Evolutionary conservation across 2,888 invertebrate species (phyloP).

Genomic region (Anarsia innoxiella): DNA sequence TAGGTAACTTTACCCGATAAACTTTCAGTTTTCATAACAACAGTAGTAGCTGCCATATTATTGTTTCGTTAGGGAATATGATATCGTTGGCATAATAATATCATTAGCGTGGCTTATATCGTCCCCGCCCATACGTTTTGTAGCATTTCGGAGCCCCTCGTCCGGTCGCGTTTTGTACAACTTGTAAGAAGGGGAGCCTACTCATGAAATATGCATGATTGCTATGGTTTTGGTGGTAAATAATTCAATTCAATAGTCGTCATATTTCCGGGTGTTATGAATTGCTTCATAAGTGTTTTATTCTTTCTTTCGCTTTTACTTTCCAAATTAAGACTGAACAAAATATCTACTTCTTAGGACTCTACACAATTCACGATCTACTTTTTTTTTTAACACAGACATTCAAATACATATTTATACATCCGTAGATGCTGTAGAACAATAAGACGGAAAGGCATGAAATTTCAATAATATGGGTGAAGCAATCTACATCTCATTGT

Average conservation of each 20-base stretch:
- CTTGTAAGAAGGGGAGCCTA: slow-evolving; percentile 27
- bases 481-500: slow-evolving; percentile 26
- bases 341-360: no score
- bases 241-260: slow-evolving; percentile 6
- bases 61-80: no score
- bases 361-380: no score
- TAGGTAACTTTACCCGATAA: slow-evolving; percentile 4
- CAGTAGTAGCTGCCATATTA: no score
- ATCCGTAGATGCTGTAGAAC: no score
- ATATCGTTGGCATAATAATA: slow-evolving; percentile 43
- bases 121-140: slow-evolving; percentile 68
- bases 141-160: slow-evolving; percentile 49
- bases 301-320: no score
- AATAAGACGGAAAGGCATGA: slow-evolving; percentile 30
- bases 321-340: no score
- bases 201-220: slow-evolving; percentile 12
- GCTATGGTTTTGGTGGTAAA: slow-evolving; percentile 3
- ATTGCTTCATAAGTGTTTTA: no score
- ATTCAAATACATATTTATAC: no score
- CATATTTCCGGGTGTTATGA: no score
- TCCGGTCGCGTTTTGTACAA: slow-evolving; percentile 36
- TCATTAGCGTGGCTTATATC: slow-evolving; percentile 44
- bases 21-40: no score
- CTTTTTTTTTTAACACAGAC: no score
- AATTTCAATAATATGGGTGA: slow-evolving; percentile 32